Evolutionary conservation across 2,113 vertebrate species (phyloP), one percentile per base, ranked within the genome.

Genomic region (Uria aalge): DNA sequence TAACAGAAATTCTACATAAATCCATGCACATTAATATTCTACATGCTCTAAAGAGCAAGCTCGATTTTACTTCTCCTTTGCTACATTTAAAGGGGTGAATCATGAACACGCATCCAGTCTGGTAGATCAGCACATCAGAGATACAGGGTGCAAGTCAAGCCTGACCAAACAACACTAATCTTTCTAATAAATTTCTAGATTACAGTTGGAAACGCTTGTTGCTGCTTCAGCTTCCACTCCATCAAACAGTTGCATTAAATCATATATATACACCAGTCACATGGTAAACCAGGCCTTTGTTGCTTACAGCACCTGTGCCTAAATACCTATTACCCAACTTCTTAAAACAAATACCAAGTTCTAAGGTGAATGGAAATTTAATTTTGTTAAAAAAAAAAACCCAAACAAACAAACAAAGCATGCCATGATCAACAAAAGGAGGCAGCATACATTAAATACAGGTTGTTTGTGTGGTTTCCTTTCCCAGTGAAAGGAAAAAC

Each of bases 71-170:
- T 68, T 64, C 55, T 73, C 66, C 72, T 91, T 76, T 59, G 53
- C 93, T 85, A 62, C 47, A 32, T 52, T 75, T 73, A 57, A 79
- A 87, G 48, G 21, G 36, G 40, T 62, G 77, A 95, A 79, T 75
- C 52, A 72, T 2, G 16, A 94, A 73, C 48, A 53, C 0, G 0
- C 36, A 72, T 17, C 9, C 62, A 47, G 47, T 7, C 68, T 63
- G 34, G 47, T 1, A 50, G 55, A 67, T 34, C 38, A 47, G 68
- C 57, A 48, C 64, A 41, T 62, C 15, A 72, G 24, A 57, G 34
- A 47, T 5, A 45, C 0, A 15, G 8, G 20, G 7, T 41, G 5
- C 32, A 64, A 60, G 41, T 32, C 52, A 40, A 91, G 48, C 22
- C 47, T 62, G 50, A 62, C 32, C 41, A 64, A 87, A 43, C 19